Percentiles rank a stretch among this genome's conserved stretches.
phyloP scores from a whole-genome alignment of 2,888 invertebrate species.

The Polymixis lichenea region DNA sequence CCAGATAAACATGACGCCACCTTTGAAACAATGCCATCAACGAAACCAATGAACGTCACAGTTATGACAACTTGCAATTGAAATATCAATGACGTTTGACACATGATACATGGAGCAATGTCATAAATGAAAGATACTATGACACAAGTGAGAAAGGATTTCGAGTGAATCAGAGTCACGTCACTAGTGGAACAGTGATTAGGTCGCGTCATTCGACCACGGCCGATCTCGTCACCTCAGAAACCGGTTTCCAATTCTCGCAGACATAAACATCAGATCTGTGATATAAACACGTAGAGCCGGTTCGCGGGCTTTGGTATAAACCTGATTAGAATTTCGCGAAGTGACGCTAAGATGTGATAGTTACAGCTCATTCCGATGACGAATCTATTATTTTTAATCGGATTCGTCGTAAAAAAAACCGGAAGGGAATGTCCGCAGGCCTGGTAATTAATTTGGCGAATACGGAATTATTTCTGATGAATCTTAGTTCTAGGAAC shows the following conservation, averaged over 20 bases:
- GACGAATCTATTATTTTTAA: conserved; percentile 43
- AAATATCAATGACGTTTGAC: conserved; percentile 10
- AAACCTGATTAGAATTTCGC: conserved; percentile 64
- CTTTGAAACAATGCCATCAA: conserved; percentile 4
- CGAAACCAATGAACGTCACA: conserved; percentile 35
- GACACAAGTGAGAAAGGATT: conserved; percentile 38
- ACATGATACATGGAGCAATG: conserved; percentile 5
- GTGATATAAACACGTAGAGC: conserved; percentile 48
- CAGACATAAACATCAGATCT: conserved; percentile 55
- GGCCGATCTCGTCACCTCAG: conserved; percentile 42
- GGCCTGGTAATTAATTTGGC: background rate
- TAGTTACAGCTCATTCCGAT: conserved; percentile 35
- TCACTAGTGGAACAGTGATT: conserved; percentile 39
- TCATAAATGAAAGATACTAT: conserved; percentile 22
- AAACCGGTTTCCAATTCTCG: conserved; percentile 57
- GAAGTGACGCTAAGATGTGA: conserved; percentile 44
- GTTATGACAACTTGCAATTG: conserved; percentile 19
- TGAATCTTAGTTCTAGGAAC: conserved; percentile 5
- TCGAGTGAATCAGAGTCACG: conserved; percentile 49
- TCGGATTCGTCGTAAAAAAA: conserved; percentile 21
- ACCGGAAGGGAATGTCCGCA: conserved; percentile 45
- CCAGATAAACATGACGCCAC: background rate
- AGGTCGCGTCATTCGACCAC: conserved; percentile 42
- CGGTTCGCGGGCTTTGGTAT: conserved; percentile 35
- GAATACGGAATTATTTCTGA: conserved; percentile 12